Percentiles rank a stretch among this genome's conserved stretches.
Conservation (phyloP, 2,888 invertebrate genomes). For the Cerastis rubricosa region DNA sequence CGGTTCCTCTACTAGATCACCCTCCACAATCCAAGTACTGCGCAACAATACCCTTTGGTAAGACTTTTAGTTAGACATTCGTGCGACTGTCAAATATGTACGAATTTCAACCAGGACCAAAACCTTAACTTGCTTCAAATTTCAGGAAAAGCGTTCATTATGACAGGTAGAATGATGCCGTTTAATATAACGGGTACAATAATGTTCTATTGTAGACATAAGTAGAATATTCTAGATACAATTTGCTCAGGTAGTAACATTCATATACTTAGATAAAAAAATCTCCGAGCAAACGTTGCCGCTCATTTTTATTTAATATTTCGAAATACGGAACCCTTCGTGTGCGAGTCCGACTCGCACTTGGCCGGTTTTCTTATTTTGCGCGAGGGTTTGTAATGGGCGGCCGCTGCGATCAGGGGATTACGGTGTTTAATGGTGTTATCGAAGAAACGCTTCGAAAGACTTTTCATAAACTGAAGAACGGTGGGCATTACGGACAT, state of each 20-base stretch:
- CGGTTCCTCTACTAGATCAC: too few species aligned
- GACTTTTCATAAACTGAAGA: too few species aligned
- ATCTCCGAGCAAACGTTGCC: background rate
- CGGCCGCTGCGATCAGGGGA: too few species aligned
- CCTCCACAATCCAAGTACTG: background rate
- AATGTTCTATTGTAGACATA: background rate
- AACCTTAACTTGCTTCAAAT: background rate
- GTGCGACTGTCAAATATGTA: background rate
- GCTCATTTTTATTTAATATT: constrained; percentile 19
- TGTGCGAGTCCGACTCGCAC: too few species aligned
- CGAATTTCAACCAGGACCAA: background rate
- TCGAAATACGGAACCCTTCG: too few species aligned
- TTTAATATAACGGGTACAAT: background rate
- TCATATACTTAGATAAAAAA: background rate
- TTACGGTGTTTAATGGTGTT: too few species aligned
- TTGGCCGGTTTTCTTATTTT: too few species aligned
- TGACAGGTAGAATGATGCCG: background rate
- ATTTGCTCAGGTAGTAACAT: background rate
- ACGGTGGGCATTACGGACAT: too few species aligned
- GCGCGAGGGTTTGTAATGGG: too few species aligned
- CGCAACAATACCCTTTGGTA: background rate
- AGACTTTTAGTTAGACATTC: background rate
- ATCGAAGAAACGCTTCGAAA: too few species aligned
- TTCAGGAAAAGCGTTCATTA: background rate
- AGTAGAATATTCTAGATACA: background rate